Percentiles rank a stretch among this genome's conserved stretches.
These are phyloP conservation scores for Mormyrus iriodes DNA, from an alignment of 2,113 vertebrate species.

Conservation along the genomic window DNA sequence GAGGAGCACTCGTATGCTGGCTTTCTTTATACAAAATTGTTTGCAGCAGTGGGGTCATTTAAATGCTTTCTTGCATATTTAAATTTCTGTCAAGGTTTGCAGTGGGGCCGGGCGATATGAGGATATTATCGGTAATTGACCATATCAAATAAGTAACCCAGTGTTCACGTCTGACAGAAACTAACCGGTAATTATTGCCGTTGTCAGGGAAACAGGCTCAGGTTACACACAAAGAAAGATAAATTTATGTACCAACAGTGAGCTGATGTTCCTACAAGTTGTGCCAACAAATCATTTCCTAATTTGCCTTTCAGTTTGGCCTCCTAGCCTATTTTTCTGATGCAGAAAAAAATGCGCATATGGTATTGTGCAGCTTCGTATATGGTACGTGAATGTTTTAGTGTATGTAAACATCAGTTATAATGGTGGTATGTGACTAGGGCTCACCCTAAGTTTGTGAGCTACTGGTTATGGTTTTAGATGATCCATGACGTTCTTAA, in stretches of 20 bases:
- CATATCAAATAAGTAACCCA: background rate
- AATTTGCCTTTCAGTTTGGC: too few species aligned
- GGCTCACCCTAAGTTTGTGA: background rate
- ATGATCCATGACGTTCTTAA: background rate
- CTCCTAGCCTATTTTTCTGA: too few species aligned
- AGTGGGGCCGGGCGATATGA: background rate
- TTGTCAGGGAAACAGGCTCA: background rate
- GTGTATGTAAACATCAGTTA: background rate
- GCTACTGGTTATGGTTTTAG: too few species aligned
- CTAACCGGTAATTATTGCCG: background rate
- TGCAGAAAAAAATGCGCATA: too few species aligned
- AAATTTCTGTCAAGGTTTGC: background rate
- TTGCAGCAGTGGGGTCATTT: background rate
- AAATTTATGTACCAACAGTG: background rate
- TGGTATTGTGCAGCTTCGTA: too few species aligned
- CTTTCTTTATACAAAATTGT: background rate
- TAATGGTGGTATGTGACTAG: background rate
- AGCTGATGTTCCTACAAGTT: background rate
- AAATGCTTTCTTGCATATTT: background rate
- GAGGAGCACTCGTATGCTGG: background rate
- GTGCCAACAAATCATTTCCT: background rate
- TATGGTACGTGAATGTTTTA: too few species aligned
- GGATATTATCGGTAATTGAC: background rate
- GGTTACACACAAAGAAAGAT: too few species aligned
- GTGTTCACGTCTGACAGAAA: background rate